A percentile compares a stretch with the other conserved stretches of the same genome.
Conservation (phyloP, 2,113 vertebrate genomes). For the Harpagus bidentatus region DNA sequence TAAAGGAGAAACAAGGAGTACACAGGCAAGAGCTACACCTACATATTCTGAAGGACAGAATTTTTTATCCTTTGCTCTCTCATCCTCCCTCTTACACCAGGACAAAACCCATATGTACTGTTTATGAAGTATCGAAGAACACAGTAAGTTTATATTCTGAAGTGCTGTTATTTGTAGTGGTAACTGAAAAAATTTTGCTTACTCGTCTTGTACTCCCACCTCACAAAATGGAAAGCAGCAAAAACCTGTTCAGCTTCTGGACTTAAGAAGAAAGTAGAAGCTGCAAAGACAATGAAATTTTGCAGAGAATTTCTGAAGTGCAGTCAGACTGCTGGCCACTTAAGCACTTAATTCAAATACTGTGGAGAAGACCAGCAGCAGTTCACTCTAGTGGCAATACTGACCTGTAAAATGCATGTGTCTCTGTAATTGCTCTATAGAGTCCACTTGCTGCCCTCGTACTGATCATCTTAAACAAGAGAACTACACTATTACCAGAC, state of each 20-base stretch:
- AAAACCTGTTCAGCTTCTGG: background rate
- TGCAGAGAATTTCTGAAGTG: background rate
- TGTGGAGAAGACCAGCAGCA: background rate
- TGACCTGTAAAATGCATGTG: constrained; percentile 96
- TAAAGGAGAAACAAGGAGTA: background rate
- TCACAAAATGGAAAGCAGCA: background rate
- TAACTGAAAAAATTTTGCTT: background rate
- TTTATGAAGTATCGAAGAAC: background rate
- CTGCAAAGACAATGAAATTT: background rate
- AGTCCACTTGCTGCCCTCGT: constrained; percentile 94
- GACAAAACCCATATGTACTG: background rate
- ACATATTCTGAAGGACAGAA: background rate
- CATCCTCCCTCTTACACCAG: background rate
- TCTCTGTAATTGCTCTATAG: constrained; percentile 95
- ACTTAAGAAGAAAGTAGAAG: background rate
- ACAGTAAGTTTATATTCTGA: background rate
- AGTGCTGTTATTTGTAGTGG: background rate
- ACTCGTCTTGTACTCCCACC: background rate
- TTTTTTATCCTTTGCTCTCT: background rate
- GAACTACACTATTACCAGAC: constrained; percentile 88
- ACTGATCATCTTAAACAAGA: constrained; percentile 95
- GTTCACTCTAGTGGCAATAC: background rate
- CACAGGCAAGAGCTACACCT: background rate
- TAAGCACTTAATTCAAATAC: background rate
- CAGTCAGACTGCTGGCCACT: background rate